Percentiles rank a stretch among this genome's conserved stretches.
Evolutionary conservation across 2,797 vertebrate genomes (phyloP).

Genomic region (Pipistrellus nathusii): DNA sequence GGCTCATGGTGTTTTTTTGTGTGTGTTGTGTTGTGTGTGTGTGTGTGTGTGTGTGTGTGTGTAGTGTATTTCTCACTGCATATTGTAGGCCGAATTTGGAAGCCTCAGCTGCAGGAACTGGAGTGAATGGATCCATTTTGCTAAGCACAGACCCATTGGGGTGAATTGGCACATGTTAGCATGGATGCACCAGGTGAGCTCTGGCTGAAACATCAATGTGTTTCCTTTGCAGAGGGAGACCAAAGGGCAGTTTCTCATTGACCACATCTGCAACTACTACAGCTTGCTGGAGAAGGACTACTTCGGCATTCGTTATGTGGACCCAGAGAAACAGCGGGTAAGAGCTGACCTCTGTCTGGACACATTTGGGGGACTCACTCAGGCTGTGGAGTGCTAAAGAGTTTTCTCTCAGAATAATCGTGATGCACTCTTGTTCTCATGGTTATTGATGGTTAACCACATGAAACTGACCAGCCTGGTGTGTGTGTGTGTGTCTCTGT

Average conservation of each 20-base stretch:
- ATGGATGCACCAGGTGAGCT: neutral
- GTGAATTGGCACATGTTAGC: neutral
- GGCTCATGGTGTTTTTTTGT: neutral
- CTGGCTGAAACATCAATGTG: constrained; percentile 15
- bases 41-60: neutral
- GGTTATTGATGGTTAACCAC: neutral
- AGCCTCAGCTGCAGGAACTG: neutral
- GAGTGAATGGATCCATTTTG: neutral
- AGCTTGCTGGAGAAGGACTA: constrained; percentile 98
- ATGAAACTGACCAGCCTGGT: neutral
- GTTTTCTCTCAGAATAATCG: neutral
- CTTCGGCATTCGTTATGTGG: constrained; percentile 98
- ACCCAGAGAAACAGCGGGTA: constrained; percentile 98
- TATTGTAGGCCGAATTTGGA: neutral
- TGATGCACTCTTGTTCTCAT: neutral
- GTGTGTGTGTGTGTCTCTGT: neutral
- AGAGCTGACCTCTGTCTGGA: constrained; percentile 73
- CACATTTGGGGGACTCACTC: neutral
- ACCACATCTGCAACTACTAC: constrained; percentile 98
- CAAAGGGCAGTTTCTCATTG: constrained; percentile 97
- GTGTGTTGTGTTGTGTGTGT: neutral
- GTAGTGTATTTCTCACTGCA: neutral
- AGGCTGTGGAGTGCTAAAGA: neutral
- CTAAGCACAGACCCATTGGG: neutral
- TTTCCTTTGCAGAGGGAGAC: constrained; percentile 95